Evolutionary conservation across 2,797 vertebrate genomes (phyloP), one percentile per base, ranked within the genome.

Genomic region (Enteromius trimaculatus): DNA sequence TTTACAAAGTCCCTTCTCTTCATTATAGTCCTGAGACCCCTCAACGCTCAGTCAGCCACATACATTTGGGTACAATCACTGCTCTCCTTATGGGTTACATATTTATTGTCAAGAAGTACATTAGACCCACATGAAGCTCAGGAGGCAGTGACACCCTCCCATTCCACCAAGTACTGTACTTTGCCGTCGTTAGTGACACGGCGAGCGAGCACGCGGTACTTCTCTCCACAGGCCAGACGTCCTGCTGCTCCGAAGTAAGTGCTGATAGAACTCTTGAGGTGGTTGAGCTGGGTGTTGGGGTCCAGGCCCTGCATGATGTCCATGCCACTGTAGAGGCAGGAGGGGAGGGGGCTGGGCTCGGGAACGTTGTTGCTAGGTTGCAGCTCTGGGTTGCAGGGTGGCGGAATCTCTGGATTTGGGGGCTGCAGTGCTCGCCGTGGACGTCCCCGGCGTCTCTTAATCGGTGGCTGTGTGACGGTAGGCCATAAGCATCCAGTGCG

Each of bases 161-260:
- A 99, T 89, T 99, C 97, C 92, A 99, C 97, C 89, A 99, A 95
- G 90, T 99, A 99, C 96, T 99, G 97, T 92, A 99, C 97, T 93
- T 98, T 98, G 78, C 98, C 97, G 21, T 99, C 98, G 51, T 98
- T 94, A 0, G 98, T 99, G 92, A 99, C 96, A 74, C 97, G 94
- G 69, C 97, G 95, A 89, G 98, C 97, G 91, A 99, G 91, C 68
- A 99, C 95, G 82, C 97, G 96, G 89, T 98, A 99, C 84, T 98
- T 98, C 89, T 99, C 98, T 19, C 98, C 98, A 69, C 97, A 99
- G 58, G 97, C 97, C 95, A 99, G 96, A 88, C 98, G 97, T 87
- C 98, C 98, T 2, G 98, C 97, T 75, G 97, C 96, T 89, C 98
- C 98, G 82, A 99, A 99, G 84, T 99, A 99, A 93, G 95, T 98